These are phyloP conservation scores for Aspidiotus destructor DNA, from an alignment of 2,888 invertebrate species.

Conservation along the genomic window DNA sequence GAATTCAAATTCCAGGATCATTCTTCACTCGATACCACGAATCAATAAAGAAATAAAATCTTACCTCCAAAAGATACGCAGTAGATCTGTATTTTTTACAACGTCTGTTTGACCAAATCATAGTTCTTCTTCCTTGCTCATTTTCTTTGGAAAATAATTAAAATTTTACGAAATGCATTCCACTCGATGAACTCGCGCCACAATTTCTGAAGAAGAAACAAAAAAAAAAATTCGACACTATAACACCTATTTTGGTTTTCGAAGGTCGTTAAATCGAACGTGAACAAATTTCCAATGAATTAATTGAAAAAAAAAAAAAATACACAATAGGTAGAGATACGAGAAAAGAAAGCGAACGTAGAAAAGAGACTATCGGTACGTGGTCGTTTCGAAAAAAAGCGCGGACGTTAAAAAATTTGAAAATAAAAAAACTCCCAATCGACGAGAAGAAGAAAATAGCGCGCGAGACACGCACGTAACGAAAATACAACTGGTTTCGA, in stretches of 20 bases:
- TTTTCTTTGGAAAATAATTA: background rate
- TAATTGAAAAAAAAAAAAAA: background rate
- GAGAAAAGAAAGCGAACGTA: background rate
- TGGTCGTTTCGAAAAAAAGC: conserved; percentile 5
- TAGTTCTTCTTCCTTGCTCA: conserved; percentile 5
- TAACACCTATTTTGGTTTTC: too few relatives aligned
- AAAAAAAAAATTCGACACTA: too few relatives aligned
- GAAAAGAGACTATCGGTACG: background rate
- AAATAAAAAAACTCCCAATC: conserved; percentile 6
- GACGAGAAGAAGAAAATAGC: background rate
- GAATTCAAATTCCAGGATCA: too few relatives aligned
- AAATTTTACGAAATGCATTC: background rate
- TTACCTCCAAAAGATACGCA: conserved; percentile 21
- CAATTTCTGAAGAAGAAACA: too few relatives aligned
- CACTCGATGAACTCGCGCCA: too few relatives aligned
- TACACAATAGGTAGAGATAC: background rate
- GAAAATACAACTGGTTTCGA: conserved; percentile 24
- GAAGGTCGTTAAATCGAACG: too few relatives aligned
- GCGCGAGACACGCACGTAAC: conserved; percentile 5
- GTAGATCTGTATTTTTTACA: conserved; percentile 24
- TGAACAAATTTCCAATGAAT: background rate
- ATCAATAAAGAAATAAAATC: background rate
- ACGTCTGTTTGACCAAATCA: conserved; percentile 24
- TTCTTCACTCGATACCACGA: too few relatives aligned
- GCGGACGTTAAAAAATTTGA: too few relatives aligned